These are phyloP conservation scores for Lepisosteus oculatus DNA, from an alignment of 2,113 vertebrate genomes.

Conservation along the genomic window DNA sequence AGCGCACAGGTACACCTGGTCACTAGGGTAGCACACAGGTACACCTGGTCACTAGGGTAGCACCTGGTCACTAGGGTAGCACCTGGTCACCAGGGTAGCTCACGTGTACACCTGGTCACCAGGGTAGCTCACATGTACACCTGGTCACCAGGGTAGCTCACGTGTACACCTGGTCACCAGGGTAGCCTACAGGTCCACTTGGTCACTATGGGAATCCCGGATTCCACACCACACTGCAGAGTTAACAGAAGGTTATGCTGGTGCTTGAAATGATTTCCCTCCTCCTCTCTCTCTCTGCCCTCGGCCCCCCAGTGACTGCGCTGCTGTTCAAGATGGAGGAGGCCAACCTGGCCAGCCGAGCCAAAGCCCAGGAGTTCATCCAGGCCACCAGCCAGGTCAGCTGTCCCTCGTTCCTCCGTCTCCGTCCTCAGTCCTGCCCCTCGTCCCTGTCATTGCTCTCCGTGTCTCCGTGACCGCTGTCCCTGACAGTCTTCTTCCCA, in stretches of 20 bases:
- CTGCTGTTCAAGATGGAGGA: conserved; percentile 93
- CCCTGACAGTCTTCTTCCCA: conserved; percentile 9
- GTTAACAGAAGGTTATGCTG: too few relatives aligned
- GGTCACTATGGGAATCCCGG: too few relatives aligned
- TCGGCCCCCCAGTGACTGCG: conserved; percentile 70
- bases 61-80: too few relatives aligned
- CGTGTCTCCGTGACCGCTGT: conserved; percentile 6
- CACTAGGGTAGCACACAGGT: conserved; percentile 32
- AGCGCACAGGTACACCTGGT: too few relatives aligned
- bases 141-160: conserved; percentile 27
- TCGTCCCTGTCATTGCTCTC: neutral
- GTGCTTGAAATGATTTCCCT: too few relatives aligned
- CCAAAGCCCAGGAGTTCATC: conserved; percentile 90
- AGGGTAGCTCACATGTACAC: too few relatives aligned
- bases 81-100: too few relatives aligned
- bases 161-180: conserved; percentile 33
- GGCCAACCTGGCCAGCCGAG: conserved; percentile 84
- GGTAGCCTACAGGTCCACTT: neutral
- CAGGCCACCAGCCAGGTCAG: conserved; percentile 89
- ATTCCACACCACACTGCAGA: too few relatives aligned
- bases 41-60: conserved; percentile 32
- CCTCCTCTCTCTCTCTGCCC: neutral
- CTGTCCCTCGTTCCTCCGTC: neutral
- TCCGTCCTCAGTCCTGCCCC: neutral
- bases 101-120: too few relatives aligned